Evolutionary conservation across 2,113 vertebrate genomes (phyloP).

Genomic region (Toxotes jaculatrix): DNA sequence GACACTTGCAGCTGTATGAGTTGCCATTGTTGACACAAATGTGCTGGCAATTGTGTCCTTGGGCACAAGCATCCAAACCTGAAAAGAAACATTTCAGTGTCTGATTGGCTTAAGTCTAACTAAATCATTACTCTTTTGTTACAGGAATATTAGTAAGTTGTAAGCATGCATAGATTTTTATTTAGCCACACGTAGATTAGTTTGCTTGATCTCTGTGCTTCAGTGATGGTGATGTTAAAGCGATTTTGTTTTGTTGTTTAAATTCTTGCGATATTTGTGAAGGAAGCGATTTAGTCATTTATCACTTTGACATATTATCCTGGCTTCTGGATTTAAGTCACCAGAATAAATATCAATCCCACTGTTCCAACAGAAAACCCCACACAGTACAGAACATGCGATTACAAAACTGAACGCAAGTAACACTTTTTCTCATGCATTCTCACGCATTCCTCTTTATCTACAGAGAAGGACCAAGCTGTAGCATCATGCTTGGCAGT

Average conservation of each 20-base stretch:
- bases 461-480: too few relatives aligned
- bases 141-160: slow-evolving; percentile 30
- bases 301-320: neutral
- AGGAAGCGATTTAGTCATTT: neutral
- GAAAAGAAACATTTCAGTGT: slow-evolving; percentile 60
- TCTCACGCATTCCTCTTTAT: too few relatives aligned
- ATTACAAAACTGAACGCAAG: slow-evolving; percentile 15
- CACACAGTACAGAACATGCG: slow-evolving; percentile 20
- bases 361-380: neutral
- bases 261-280: neutral
- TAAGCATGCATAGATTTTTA: slow-evolving; percentile 9
- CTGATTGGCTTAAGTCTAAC: slow-evolving; percentile 59
- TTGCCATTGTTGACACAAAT: slow-evolving; percentile 81
- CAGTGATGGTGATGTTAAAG: neutral
- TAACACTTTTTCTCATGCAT: neutral
- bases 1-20: slow-evolving; percentile 85
- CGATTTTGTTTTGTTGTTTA: neutral
- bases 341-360: neutral
- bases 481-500: too few relatives aligned
- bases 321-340: neutral
- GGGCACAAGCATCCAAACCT: slow-evolving; percentile 84
- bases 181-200: slow-evolving; percentile 47
- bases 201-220: slow-evolving; percentile 50
- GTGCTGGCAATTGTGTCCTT: slow-evolving; percentile 86
- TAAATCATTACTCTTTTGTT: slow-evolving; percentile 31